Percentiles rank a stretch among this genome's conserved stretches.
phyloP scores from a whole-genome alignment of 2,888 invertebrate species.

The Sphaerophoria taeniata region DNA sequence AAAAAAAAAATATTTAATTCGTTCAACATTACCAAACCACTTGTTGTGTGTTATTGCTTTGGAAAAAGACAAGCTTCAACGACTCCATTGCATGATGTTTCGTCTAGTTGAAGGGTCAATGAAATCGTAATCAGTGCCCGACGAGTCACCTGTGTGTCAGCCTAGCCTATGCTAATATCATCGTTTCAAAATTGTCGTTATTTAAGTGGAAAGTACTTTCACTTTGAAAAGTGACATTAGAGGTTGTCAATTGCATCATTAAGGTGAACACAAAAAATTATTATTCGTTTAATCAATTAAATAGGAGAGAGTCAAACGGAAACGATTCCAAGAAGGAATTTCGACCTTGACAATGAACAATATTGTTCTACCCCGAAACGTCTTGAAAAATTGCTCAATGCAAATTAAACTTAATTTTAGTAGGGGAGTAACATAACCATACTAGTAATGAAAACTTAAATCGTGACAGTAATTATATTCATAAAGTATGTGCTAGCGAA shows the following conservation, averaged over 20 bases:
- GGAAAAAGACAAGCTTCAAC: background rate
- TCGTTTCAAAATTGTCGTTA: constrained; percentile 40
- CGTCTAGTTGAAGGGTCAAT: constrained; percentile 35
- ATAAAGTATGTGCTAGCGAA: background rate
- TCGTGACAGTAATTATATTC: constrained; percentile 58
- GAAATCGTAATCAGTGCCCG: constrained; percentile 19
- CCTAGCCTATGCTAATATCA: background rate
- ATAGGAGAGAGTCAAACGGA: background rate
- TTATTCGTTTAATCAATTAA: too few species aligned
- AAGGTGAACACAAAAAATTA: too few species aligned
- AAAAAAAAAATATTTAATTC: background rate
- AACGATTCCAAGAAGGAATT: background rate
- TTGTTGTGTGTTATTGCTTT: background rate
- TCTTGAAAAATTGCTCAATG: background rate
- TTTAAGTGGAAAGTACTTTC: constrained; percentile 35
- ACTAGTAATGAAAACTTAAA: constrained; percentile 46
- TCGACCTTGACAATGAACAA: constrained; percentile 57
- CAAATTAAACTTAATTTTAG: constrained; percentile 24
- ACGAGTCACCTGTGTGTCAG: constrained; percentile 9
- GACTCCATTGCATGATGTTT: constrained; percentile 13
- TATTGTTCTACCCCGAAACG: constrained; percentile 27
- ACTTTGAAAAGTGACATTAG: constrained; percentile 35
- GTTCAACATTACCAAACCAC: constrained; percentile 15
- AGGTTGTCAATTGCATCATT: constrained; percentile 13
- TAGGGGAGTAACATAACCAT: background rate